A percentile compares a stretch with the other conserved stretches of the same genome.
These are phyloP conservation scores for Drosophila ogumai DNA, from an alignment of 1,140 invertebrate species.

Conservation along the genomic window DNA sequence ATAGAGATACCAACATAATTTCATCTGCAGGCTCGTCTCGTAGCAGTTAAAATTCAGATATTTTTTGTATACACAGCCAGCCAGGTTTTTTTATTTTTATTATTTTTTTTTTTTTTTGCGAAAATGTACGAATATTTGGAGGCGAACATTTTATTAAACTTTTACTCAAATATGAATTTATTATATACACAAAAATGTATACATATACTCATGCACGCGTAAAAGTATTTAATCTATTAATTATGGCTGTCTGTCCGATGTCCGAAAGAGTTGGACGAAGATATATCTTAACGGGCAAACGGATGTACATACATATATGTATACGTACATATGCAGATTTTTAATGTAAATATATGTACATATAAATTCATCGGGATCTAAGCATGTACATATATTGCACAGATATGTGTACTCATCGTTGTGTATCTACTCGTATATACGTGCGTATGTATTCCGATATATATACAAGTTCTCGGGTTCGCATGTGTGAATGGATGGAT, in stretches of 20 bases:
- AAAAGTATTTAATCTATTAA: constrained; percentile 61
- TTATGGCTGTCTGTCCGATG: constrained; percentile 43
- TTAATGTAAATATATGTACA: constrained; percentile 43
- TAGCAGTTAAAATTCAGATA: constrained; percentile 32
- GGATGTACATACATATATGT: constrained; percentile 19
- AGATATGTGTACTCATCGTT: constrained; percentile 62
- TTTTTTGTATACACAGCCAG: constrained; percentile 23
- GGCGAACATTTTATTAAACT: constrained; percentile 56
- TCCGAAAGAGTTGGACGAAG: constrained; percentile 41
- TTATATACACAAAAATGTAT: constrained; percentile 45
- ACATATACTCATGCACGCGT: constrained; percentile 30
- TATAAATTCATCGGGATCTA: constrained; percentile 55
- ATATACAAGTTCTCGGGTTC: constrained; percentile 56
- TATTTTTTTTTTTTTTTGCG: constrained; percentile 12
- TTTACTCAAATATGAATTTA: constrained; percentile 51
- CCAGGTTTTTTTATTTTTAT: background rate
- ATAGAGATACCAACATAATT: constrained; percentile 64
- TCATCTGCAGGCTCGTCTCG: constrained; percentile 43
- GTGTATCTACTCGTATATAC: constrained; percentile 63
- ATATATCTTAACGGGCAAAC: constrained; percentile 26
- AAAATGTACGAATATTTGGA: constrained; percentile 37
- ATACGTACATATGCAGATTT: constrained; percentile 31
- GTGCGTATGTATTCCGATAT: constrained; percentile 48
- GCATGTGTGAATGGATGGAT: constrained; percentile 63
- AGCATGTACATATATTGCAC: constrained; percentile 46